Percentiles rank a stretch among this genome's conserved stretches.
Conservation (phyloP, 2,888 invertebrate genomes). For the Leptinotarsa peninsularis region DNA sequence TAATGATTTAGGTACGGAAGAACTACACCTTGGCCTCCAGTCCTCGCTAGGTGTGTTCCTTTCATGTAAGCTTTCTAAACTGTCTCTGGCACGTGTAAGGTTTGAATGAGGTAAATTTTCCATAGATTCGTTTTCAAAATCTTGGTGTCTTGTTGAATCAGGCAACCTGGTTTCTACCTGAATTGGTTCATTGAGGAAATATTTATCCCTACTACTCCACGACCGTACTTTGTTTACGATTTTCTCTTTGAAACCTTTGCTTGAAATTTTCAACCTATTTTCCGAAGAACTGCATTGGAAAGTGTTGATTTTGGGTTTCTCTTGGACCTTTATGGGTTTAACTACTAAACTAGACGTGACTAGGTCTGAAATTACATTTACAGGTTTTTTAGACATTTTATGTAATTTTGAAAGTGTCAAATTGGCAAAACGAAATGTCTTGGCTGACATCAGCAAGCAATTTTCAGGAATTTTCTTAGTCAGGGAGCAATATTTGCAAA, state of each 20-base stretch:
- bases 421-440: constrained; percentile 12
- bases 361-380: constrained; percentile 42
- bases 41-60: constrained; percentile 46
- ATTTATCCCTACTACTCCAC: constrained; percentile 50
- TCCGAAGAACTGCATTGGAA: constrained; percentile 53
- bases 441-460: neutral
- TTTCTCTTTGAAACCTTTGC: constrained; percentile 49
- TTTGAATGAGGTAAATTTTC: constrained; percentile 45
- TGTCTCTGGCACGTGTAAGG: constrained; percentile 57
- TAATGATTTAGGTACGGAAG: constrained; percentile 30
- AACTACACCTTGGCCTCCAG: constrained; percentile 32
- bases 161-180: constrained; percentile 47
- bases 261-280: constrained; percentile 47
- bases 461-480: neutral
- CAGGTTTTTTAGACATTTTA: constrained; percentile 51
- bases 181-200: constrained; percentile 35
- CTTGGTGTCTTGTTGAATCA: constrained; percentile 35
- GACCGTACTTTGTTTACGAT: constrained; percentile 52
- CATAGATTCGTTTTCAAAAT: constrained; percentile 33
- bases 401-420: constrained; percentile 40
- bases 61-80: constrained; percentile 58
- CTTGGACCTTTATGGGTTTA: constrained; percentile 44
- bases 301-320: constrained; percentile 45
- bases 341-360: constrained; percentile 40
- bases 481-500: neutral